Base-by-base conservation (phyloP, 2,888 invertebrate species). In the Timandra comae region DNA sequence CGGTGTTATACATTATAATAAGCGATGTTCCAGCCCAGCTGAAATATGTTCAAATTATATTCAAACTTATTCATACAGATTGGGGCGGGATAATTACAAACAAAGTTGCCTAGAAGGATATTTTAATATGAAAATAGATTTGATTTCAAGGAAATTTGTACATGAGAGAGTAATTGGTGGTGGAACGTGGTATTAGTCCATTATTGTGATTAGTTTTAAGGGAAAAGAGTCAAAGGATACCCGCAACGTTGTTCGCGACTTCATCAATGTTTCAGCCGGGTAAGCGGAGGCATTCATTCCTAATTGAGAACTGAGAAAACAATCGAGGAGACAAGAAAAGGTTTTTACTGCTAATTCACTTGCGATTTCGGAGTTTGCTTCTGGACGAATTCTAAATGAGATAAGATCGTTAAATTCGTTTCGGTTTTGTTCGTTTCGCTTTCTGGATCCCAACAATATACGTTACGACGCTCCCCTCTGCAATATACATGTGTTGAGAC, bases 211-310 rank as follows among this genome's bases (percentile, higher is more conserved):
- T 77, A 75, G 70, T 66, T 52, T 49, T 34, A 41, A 48, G 44
- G 46, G 41, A 40, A 38, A 37, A 27, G 30, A 33, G 32, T 50
- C 49, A 41, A 33, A 40, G 23, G 25, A n/a, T n/a, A n/a, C n/a
- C 13, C n/a, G n/a, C 23, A 29, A 27, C 23, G 23, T 16, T 25
- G 47, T 49, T 49, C 49, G 38, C 53, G 59, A 57, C 60, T 66
- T 77, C 74, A 82, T 82, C 71, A 81, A 82, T 80, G 67, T 81
- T 82, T 74, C 79, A 81, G 62, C 61, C 52, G 51, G 49, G 64
- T 64, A 71, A 73, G 63, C 68, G 68, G 66, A 58, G 58, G 63
- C 69, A 63, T 68, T 76, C 74, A 70, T 66, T 62, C 65, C 63
- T 76, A 74, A 79, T 74, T 74, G 72, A 66, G 58, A 77, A 70